Evolutionary conservation across 1,140 invertebrate genomes (phyloP), one percentile per base, ranked within the genome.

Genomic region (Andrena cerasifolii): DNA sequence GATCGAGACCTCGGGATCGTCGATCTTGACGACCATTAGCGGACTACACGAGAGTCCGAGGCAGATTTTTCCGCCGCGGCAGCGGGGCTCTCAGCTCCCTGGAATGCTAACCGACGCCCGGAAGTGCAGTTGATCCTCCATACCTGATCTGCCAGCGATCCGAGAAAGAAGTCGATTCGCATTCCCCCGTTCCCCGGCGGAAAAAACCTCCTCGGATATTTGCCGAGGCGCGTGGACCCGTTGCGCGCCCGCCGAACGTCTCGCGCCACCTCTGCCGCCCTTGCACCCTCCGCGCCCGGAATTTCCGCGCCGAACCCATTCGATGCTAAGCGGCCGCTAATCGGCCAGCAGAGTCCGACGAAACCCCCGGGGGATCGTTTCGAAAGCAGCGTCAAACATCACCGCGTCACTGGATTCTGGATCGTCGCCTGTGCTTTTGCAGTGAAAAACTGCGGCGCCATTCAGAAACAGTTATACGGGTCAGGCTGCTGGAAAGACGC

Each of bases 21-120:
- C 82, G 83, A 84, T 84, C 82, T 77, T 77, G 82, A 84, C 83
- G 82, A 72, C 82, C 82, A 84, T 84, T 84, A 84, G 78, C 36
- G 82, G 82, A 78, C 74, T 80, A 84, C 62, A 84, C 78, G 71
- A 56, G 72, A 75, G 63, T 77, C 53, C 36, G n/a, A 16, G 8
- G 53, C 73, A 54, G 36, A 40, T 3, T 40, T 40, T 10, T 40
- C 36, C 36, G 36, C 36, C 10, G 10, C 36, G 36, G 36, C n/a
- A n/a, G n/a, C 67, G 62, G 45, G 58, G 68, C 63, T 47, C 66
- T 71, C 75, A 21, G 59, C 62, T 14, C 63, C 45, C 26, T 76
- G 82, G 82, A 84, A 84, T 84, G 82, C 71, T 67, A 83, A 79
- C 67, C 62, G 67, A 68, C 62, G 70, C 76, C 81, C 82, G 81